Conservation (phyloP, 2,888 invertebrate species). For the Aspidiotus rigidus region DNA sequence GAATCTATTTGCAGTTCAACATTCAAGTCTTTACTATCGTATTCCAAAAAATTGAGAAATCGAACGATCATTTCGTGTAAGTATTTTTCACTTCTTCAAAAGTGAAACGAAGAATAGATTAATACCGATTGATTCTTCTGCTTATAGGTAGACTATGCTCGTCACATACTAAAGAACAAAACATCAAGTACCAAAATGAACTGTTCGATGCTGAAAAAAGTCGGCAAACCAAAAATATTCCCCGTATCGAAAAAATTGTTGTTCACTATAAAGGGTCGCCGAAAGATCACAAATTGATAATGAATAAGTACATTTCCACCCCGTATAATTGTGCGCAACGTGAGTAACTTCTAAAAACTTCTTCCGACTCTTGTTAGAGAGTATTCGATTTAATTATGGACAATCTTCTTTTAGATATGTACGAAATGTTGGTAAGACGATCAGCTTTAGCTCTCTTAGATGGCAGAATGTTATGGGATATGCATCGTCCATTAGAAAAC, state of each 20-base stretch:
- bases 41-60: too few relatives aligned
- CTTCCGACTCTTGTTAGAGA: background rate
- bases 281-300: constrained; percentile 63
- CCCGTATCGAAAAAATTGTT: constrained; percentile 84
- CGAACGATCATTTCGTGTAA: too few relatives aligned
- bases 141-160: constrained; percentile 22
- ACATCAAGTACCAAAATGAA: constrained; percentile 48
- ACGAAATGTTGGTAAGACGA: constrained; percentile 58
- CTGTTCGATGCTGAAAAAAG: constrained; percentile 69
- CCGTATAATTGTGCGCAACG: constrained; percentile 86
- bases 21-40: too few relatives aligned
- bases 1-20: too few relatives aligned
- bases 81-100: too few relatives aligned
- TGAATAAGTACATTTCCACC: constrained; percentile 88
- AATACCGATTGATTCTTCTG: background rate
- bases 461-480: constrained; percentile 74
- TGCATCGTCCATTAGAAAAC: constrained; percentile 70
- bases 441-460: constrained; percentile 75
- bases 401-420: constrained; percentile 54
- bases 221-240: constrained; percentile 61
- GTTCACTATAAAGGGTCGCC: constrained; percentile 68
- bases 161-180: constrained; percentile 14
- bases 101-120: background rate
- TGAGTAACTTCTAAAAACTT: constrained; percentile 45
- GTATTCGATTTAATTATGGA: background rate